A percentile compares a stretch with the other conserved stretches of the same genome.
phyloP scores from a whole-genome alignment of 35 echinoderm and acorn worm species.

The Holothuria glaberrima region DNA sequence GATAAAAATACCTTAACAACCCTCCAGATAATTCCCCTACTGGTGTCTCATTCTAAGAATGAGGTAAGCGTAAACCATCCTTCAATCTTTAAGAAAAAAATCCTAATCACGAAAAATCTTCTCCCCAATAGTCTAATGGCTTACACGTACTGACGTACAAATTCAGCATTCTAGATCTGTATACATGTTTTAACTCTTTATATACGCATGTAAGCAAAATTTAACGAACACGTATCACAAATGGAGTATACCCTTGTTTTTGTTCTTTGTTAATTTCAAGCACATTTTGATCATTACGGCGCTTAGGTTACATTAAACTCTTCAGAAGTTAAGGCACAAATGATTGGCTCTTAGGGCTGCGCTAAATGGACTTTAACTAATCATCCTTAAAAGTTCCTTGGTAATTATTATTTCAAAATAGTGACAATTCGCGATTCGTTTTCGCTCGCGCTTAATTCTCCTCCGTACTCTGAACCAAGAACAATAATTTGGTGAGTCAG shows the following conservation, averaged over 20 bases:
- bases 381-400: constrained; percentile 31
- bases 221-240: no score
- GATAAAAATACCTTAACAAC: no score
- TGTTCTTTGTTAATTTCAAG: constrained; percentile 24
- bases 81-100: no score
- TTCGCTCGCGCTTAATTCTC: constrained; percentile 21
- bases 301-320: background rate
- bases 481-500: constrained; percentile 18
- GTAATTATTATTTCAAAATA: constrained; percentile 56
- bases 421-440: constrained; percentile 43
- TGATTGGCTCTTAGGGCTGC: constrained; percentile 26
- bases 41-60: no score
- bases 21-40: no score
- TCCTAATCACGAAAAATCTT: no score
- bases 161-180: no score
- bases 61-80: no score
- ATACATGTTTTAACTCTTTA: no score
- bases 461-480: constrained; percentile 1
- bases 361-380: constrained; percentile 46
- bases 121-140: no score
- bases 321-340: constrained; percentile 22
- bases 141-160: no score
- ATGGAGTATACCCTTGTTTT: background rate
- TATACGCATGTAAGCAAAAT: no score
- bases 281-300: constrained; percentile 35